These are phyloP conservation scores for Crepidodera aurea DNA, from an alignment of 2,888 invertebrate species.

Conservation along the genomic window DNA sequence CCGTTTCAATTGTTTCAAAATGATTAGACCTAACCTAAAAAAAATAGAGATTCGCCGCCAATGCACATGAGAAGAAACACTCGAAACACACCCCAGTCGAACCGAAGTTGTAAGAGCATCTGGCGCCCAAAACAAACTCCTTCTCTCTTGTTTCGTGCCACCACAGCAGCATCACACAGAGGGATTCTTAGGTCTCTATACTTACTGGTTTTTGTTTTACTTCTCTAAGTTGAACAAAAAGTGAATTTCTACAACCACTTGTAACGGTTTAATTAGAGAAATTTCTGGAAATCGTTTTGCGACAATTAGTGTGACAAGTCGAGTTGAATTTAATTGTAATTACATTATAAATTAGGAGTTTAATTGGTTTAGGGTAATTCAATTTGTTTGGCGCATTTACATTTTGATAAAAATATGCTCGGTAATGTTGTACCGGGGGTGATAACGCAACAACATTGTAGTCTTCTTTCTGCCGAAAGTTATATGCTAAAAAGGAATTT, in stretches of 20 bases:
- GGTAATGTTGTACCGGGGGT: too few species aligned
- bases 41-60: background rate
- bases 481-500: too few species aligned
- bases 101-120: conserved; percentile 4
- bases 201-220: conserved; percentile 3
- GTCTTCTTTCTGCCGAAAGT: too few species aligned
- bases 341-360: conserved; percentile 2
- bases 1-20: too few species aligned
- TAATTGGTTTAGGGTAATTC: conserved; percentile 1
- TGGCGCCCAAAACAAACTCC: conserved; percentile 11
- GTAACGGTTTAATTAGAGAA: conserved; percentile 2
- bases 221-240: background rate
- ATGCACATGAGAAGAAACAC: background rate
- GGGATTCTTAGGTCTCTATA: conserved; percentile 5
- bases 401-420: background rate
- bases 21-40: too few species aligned
- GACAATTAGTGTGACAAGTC: conserved; percentile 9
- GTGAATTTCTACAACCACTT: conserved; percentile 4
- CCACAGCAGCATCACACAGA: conserved; percentile 4
- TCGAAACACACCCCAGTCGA: conserved; percentile 2
- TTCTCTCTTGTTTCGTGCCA: conserved; percentile 1
- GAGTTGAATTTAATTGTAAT: conserved; percentile 1
- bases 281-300: conserved; percentile 9
- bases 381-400: conserved; percentile 1
- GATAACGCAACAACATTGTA: too few species aligned